Conservation (phyloP, 2,888 invertebrate genomes). For the Mellilla xanthometata region DNA sequence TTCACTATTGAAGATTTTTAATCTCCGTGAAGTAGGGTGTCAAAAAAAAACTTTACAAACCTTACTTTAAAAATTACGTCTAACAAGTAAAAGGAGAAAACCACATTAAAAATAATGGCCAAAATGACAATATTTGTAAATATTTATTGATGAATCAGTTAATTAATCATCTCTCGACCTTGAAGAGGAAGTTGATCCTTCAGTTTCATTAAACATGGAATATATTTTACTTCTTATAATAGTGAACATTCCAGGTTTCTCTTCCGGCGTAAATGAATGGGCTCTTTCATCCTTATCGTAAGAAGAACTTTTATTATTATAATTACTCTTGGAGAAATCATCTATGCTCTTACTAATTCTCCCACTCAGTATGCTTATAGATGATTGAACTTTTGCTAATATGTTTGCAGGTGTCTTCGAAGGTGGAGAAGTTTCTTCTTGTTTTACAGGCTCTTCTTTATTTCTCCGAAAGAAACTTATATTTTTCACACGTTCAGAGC, state of each 20-base stretch:
- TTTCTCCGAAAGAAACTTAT: slow-evolving; percentile 24
- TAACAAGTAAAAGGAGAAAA: too few species aligned
- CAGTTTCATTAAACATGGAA: slow-evolving; percentile 43
- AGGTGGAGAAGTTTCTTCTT: neutral
- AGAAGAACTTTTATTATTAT: slow-evolving; percentile 36
- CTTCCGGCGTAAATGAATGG: slow-evolving; percentile 5
- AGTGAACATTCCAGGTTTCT: slow-evolving; percentile 38
- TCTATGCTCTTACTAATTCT: slow-evolving; percentile 22
- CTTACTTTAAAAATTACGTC: too few species aligned
- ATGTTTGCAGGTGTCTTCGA: slow-evolving; percentile 22
- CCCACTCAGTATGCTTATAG: slow-evolving; percentile 35
- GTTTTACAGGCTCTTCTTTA: slow-evolving; percentile 2
- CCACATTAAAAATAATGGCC: too few species aligned
- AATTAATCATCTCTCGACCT: too few species aligned
- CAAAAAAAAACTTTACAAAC: too few species aligned
- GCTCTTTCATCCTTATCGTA: slow-evolving; percentile 32
- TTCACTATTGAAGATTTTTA: too few species aligned
- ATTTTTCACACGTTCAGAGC: slow-evolving; percentile 21
- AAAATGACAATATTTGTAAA: too few species aligned
- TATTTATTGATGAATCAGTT: too few species aligned
- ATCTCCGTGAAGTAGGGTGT: too few species aligned
- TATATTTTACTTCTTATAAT: slow-evolving; percentile 44
- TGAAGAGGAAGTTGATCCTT: slow-evolving; percentile 5
- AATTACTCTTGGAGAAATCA: slow-evolving; percentile 21
- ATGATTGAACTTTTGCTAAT: slow-evolving; percentile 41